Percentiles rank a stretch among this genome's conserved stretches.
Conservation (phyloP, 2,113 vertebrate species). For the Albula goreensis region DNA sequence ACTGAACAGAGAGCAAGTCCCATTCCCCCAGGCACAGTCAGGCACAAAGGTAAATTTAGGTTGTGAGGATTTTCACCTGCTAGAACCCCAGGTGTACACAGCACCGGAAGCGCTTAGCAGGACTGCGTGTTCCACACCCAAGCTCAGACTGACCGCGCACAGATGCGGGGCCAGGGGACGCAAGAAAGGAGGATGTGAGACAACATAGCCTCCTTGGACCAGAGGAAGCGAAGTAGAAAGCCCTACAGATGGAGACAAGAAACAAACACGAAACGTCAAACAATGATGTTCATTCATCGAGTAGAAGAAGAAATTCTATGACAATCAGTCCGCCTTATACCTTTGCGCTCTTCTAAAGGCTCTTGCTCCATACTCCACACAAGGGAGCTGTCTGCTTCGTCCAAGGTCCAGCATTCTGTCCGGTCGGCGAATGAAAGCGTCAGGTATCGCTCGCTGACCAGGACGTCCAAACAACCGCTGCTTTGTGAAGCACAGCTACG, state of each 20-base stretch:
- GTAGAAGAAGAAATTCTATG: background rate
- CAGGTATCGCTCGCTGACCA: slow-evolving; percentile 70
- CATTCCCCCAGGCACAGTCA: background rate
- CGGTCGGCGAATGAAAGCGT: slow-evolving; percentile 63
- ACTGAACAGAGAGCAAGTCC: background rate
- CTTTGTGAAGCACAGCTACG: slow-evolving; percentile 16
- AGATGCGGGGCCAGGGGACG: slow-evolving; percentile 62
- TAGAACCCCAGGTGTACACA: slow-evolving; percentile 82
- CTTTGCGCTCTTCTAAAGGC: slow-evolving; percentile 29
- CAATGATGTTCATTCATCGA: background rate
- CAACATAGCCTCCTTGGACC: slow-evolving; percentile 76
- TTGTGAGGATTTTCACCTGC: slow-evolving; percentile 70
- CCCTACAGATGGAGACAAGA: slow-evolving; percentile 36
- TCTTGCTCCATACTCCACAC: slow-evolving; percentile 59
- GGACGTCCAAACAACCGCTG: slow-evolving; percentile 67
- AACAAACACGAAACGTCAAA: background rate
- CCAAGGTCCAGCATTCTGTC: slow-evolving; percentile 61
- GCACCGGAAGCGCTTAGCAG: slow-evolving; percentile 68
- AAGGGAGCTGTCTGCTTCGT: slow-evolving; percentile 55
- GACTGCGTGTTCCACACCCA: slow-evolving; percentile 79
- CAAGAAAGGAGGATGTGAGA: slow-evolving; percentile 70
- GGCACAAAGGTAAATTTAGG: background rate
- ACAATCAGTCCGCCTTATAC: slow-evolving; percentile 34
- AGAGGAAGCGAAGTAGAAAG: slow-evolving; percentile 67
- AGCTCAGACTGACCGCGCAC: slow-evolving; percentile 66